Base-by-base conservation (phyloP, 1,140 invertebrate species). In the Hylaeus anthracinus region DNA sequence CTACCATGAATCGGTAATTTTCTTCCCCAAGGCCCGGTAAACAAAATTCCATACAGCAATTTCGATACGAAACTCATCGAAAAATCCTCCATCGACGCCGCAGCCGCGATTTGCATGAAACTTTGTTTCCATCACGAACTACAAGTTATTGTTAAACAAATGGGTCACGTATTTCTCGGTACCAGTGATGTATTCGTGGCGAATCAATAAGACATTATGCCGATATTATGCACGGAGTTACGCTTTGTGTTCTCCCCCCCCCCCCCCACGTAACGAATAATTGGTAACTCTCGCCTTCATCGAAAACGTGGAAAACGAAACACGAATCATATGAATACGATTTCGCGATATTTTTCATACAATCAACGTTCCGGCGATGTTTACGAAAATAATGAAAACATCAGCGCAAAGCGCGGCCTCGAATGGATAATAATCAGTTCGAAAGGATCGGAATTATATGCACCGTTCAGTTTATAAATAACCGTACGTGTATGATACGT, bases 341-440 rank as follows among this genome's bases (percentile, higher is more conserved):
- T 72, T 37, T 56, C 14, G n/a, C 39, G n/a, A 56, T 37, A n/a
- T 63, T 72, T 64, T 55, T 45, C 76, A n/a, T 72, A 56, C 39
- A 79, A 72, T 72, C 45, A 43, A 61, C 60, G 6, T 48, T 43
- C 43, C 26, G 4, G 5, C n/a, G 48, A 6, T 48, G 12, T 9
- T 9, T 41, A 72, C 8, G 39, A 15, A n/a, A 26, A 63, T 63
- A 64, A 78, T 70, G 66, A 15, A 15, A 26, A 61, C 8, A 45
- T 43, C 45, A 5, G 48, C 53, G 41, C 45, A 1, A 26, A 51
- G 12, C 41, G n/a, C 51, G 51, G 4, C 5, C 5, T 0, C 48
- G 48, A 72, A 78, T 55, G 53, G 43, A 72, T 48, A 48, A 26
- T 78, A 71, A 79, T 79, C 51, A 43, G 41, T n/a, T 45, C n/a